A percentile compares a stretch with the other conserved stretches of the same genome.
Evolutionary conservation across 2,113 vertebrate species (phyloP).

Genomic region (Uria lomvia): DNA sequence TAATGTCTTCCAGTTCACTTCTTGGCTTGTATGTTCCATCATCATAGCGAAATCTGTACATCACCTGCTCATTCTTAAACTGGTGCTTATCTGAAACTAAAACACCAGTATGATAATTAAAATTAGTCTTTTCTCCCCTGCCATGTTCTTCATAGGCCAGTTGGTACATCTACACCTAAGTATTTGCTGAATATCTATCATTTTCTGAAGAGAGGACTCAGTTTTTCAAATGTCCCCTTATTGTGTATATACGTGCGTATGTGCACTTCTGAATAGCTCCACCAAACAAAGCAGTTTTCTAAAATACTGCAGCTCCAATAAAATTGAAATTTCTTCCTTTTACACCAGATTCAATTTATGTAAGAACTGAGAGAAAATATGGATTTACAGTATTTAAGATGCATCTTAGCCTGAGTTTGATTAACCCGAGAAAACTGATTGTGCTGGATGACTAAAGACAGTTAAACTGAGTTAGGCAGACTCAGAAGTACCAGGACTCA

Average conservation of each 20-base stretch:
- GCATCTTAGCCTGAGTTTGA: not conserved
- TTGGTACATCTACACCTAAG: not conserved
- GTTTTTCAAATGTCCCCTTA: not conserved
- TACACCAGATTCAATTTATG: not conserved
- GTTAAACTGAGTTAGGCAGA: not conserved
- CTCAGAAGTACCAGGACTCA: not conserved
- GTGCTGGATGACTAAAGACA: not conserved
- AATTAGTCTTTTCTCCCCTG: not conserved
- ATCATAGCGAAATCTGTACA: slow-evolving; percentile 97
- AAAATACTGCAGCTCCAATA: not conserved
- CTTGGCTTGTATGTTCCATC: slow-evolving; percentile 97
- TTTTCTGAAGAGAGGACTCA: not conserved
- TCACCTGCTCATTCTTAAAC: slow-evolving; percentile 97
- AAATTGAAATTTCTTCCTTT: not conserved
- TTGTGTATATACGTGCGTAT: not conserved
- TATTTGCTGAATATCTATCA: not conserved
- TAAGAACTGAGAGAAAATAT: not conserved
- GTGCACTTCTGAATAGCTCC: not conserved
- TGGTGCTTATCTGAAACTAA: slow-evolving; percentile 98
- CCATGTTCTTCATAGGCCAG: not conserved
- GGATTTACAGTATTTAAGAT: not conserved
- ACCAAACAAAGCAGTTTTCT: not conserved
- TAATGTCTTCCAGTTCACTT: slow-evolving; percentile 96
- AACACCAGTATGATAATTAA: not conserved
- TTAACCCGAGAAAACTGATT: not conserved